phyloP scores from a whole-genome alignment of 2,797 vertebrate species.

The Lerista edwardsae region DNA sequence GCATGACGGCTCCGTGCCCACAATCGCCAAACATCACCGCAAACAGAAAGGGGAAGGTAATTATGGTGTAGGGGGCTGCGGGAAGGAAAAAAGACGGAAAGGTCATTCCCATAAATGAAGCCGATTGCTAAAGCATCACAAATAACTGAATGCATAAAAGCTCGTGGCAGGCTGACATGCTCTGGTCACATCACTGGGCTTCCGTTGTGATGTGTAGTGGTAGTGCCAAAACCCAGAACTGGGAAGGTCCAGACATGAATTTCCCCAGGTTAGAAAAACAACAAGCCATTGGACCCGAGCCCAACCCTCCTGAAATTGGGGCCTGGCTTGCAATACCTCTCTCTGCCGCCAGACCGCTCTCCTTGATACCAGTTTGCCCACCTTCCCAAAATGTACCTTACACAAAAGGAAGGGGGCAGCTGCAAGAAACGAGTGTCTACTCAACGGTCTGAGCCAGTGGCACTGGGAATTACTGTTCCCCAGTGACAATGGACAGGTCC shows the following conservation, averaged over 20 bases:
- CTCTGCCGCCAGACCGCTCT: background rate
- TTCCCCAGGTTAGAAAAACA: background rate
- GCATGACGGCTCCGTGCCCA: conserved; percentile 79
- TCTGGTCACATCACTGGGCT: no score
- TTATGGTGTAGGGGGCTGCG: conserved; percentile 82
- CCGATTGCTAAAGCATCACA: background rate
- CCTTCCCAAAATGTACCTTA: background rate
- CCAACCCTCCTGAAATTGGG: background rate
- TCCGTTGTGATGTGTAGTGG: background rate
- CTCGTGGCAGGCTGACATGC: background rate
- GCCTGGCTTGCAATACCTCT: background rate
- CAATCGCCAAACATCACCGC: conserved; percentile 89
- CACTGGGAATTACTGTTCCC: background rate
- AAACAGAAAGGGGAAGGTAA: conserved; percentile 88
- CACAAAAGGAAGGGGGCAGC: no score
- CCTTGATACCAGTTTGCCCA: background rate
- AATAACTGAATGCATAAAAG: background rate
- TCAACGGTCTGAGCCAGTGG: background rate
- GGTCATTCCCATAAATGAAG: background rate
- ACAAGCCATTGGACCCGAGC: background rate
- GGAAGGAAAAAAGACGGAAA: conserved; percentile 16
- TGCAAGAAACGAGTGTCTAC: background rate
- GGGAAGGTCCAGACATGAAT: background rate
- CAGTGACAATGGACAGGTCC: background rate
- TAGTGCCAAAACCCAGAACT: background rate